Evolutionary conservation across 2,888 invertebrate species (phyloP).

Genomic region (Alloscopus bannaensis): DNA sequence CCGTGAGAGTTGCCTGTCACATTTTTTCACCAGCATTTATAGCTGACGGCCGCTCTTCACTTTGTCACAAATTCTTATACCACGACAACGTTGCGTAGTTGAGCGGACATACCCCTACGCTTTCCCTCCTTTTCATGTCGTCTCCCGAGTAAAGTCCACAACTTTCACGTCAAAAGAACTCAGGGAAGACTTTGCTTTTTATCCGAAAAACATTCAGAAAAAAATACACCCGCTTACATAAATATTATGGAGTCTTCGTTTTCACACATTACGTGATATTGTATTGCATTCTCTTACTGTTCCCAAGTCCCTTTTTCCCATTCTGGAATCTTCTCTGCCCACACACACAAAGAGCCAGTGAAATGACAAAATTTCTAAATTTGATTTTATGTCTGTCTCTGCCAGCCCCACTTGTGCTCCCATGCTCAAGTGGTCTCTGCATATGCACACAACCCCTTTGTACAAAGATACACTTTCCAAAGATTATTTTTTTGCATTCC

Average conservation of each 20-base stretch:
- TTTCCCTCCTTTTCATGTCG: constrained; percentile 12
- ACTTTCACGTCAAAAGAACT: constrained; percentile 23
- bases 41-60: constrained; percentile 34
- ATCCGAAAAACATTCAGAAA: constrained; percentile 39
- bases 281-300: constrained; percentile 8
- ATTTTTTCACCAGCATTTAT: constrained; percentile 40
- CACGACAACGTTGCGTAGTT: not conserved
- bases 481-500: constrained; percentile 14
- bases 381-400: constrained; percentile 46
- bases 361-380: constrained; percentile 61
- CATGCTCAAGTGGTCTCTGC: not conserved
- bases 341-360: constrained; percentile 44
- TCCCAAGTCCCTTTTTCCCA: constrained; percentile 15
- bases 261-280: constrained; percentile 21
- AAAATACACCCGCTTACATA: constrained; percentile 9
- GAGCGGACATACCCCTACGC: not conserved
- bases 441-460: not conserved
- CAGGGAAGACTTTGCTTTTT: constrained; percentile 5
- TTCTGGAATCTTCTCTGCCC: constrained; percentile 35
- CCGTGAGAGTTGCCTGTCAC: constrained; percentile 51
- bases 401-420: constrained; percentile 34
- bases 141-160: constrained; percentile 15
- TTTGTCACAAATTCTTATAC: constrained; percentile 32
- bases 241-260: constrained; percentile 7
- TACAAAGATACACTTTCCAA: not conserved